Percentiles rank a stretch among this genome's conserved stretches.
Conservation (phyloP, 2,888 invertebrate species). For the Xestia c-nigrum region DNA sequence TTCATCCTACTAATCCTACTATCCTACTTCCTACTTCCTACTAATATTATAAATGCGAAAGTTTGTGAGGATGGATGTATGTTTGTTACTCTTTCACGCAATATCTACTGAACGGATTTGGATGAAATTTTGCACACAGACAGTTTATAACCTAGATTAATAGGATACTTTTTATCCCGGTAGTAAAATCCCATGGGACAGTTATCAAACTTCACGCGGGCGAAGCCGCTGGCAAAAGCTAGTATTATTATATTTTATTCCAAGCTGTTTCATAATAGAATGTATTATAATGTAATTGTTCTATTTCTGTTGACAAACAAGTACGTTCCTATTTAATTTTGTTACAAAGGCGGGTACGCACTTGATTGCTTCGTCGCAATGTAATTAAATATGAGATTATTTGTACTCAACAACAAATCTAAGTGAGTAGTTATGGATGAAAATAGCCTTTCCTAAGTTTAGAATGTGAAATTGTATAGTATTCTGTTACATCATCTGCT, state of each 20-base stretch:
- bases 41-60: too few species aligned
- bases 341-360: background rate
- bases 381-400: conserved; percentile 30
- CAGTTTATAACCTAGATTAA: too few species aligned
- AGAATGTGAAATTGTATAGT: background rate
- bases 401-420: background rate
- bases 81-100: too few species aligned
- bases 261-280: background rate
- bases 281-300: conserved; percentile 12
- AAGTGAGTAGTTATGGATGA: background rate
- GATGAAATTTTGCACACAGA: too few species aligned
- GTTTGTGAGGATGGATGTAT: too few species aligned
- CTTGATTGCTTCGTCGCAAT: conserved; percentile 30
- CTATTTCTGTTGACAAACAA: conserved; percentile 28
- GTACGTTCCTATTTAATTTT: conserved; percentile 17
- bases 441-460: background rate
- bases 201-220: too few species aligned
- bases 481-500: background rate
- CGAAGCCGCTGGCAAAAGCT: too few species aligned
- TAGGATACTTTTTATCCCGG: too few species aligned
- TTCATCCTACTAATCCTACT: too few species aligned
- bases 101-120: too few species aligned
- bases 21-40: too few species aligned
- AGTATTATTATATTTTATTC: background rate
- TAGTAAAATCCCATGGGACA: too few species aligned